These are phyloP conservation scores for Drosophila incognita DNA, from an alignment of 2,888 invertebrate genomes.

Conservation along the genomic window DNA sequence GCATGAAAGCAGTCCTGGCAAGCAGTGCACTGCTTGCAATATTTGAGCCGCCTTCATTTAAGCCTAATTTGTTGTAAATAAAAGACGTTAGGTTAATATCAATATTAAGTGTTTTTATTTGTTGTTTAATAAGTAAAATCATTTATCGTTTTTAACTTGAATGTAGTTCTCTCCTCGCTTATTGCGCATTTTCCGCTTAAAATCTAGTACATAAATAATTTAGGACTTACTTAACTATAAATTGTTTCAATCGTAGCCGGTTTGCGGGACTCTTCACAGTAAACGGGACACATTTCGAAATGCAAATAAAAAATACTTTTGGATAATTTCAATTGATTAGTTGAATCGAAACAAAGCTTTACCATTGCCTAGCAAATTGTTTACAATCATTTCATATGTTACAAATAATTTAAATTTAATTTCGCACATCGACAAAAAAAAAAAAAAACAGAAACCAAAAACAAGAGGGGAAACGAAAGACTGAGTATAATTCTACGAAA, in stretches of 20 bases:
- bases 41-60: neutral
- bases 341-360: slow-evolving; percentile 23
- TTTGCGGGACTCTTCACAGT: slow-evolving; percentile 23
- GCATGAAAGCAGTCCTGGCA: neutral
- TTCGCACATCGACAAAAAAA: slow-evolving; percentile 1
- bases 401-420: slow-evolving; percentile 29
- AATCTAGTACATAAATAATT: slow-evolving; percentile 68
- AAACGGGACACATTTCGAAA: slow-evolving; percentile 31
- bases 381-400: slow-evolving; percentile 31
- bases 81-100: slow-evolving; percentile 19
- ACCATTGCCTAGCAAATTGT: slow-evolving; percentile 28
- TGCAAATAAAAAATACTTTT: slow-evolving; percentile 59
- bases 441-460: neutral
- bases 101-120: slow-evolving; percentile 36
- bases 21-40: neutral
- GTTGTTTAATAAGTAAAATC: slow-evolving; percentile 63
- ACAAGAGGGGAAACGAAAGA: slow-evolving; percentile 7
- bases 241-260: slow-evolving; percentile 38
- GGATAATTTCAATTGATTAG: slow-evolving; percentile 61
- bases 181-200: slow-evolving; percentile 45
- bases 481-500: slow-evolving; percentile 10
- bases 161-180: slow-evolving; percentile 38
- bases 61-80: neutral
- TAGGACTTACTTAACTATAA: slow-evolving; percentile 53
- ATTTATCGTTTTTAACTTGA: slow-evolving; percentile 48